Evolutionary conservation across 2,797 vertebrate species (phyloP).

Genomic region (Oreonectes daqikongensis): DNA sequence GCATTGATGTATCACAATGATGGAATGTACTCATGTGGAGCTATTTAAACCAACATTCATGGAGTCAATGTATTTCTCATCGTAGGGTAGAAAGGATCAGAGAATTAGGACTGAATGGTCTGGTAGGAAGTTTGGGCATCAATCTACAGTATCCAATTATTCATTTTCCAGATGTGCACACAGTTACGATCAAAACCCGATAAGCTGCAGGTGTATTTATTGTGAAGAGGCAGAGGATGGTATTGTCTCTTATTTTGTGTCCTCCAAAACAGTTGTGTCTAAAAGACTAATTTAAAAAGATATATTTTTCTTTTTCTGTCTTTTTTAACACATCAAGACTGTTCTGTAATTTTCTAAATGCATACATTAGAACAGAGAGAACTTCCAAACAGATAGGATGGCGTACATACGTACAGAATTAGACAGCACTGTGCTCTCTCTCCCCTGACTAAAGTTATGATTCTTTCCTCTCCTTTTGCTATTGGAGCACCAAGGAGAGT

Average conservation of each 20-base stretch:
- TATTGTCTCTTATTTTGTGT: conserved; percentile 15
- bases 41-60: conserved; percentile 23
- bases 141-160: conserved; percentile 33
- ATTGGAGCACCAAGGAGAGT: conserved; percentile 77
- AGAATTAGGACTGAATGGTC: conserved; percentile 30
- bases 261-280: conserved; percentile 26
- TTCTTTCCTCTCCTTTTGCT: conserved; percentile 66
- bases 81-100: conserved; percentile 28
- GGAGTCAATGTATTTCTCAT: conserved; percentile 11
- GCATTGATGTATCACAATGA: conserved; percentile 51
- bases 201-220: conserved; percentile 4
- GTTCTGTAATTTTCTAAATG: conserved; percentile 2
- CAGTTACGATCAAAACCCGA: conserved; percentile 17
- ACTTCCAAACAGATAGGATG: conserved; percentile 21
- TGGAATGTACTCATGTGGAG: conserved; percentile 55
- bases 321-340: conserved; percentile 27
- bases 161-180: conserved; percentile 34
- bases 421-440: conserved; percentile 62
- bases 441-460: conserved; percentile 55
- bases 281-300: background rate
- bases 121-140: conserved; percentile 36
- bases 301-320: conserved; percentile 4
- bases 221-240: conserved; percentile 34
- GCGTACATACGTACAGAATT: background rate
- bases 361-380: conserved; percentile 5